Evolutionary conservation across 2,888 invertebrate species (phyloP).

Genomic region (Hyppa rectilinea): DNA sequence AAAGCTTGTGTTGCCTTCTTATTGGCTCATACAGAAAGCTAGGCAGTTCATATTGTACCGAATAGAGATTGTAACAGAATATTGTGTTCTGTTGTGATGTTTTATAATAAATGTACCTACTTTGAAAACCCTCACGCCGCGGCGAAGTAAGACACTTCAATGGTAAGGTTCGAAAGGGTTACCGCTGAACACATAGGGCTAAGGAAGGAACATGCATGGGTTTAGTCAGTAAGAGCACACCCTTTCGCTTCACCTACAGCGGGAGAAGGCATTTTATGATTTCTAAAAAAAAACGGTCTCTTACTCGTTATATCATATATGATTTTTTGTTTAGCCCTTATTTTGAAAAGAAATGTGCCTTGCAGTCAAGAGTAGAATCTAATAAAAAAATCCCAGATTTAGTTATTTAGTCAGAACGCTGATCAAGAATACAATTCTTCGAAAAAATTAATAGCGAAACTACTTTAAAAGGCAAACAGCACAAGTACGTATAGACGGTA

Average conservation of each 20-base stretch:
- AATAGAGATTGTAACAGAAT: neutral
- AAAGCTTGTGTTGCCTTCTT: neutral
- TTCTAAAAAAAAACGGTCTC: too few species aligned
- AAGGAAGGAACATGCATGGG: too few species aligned
- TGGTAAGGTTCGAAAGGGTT: too few species aligned
- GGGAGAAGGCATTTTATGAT: too few species aligned
- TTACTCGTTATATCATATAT: too few species aligned
- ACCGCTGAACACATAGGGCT: too few species aligned
- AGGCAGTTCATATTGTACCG: neutral
- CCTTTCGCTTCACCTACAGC: too few species aligned
- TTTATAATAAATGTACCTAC: neutral
- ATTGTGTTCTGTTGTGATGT: neutral
- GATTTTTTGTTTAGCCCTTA: too few species aligned
- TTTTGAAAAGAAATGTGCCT: neutral
- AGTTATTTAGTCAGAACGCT: neutral
- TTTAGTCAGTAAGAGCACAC: too few species aligned
- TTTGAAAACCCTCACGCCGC: neutral
- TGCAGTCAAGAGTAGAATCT: neutral
- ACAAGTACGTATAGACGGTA: conserved; percentile 55
- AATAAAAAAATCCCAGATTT: neutral
- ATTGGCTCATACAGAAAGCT: neutral
- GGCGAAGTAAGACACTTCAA: too few species aligned
- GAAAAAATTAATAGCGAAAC: conserved; percentile 40
- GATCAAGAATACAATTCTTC: conserved; percentile 29
- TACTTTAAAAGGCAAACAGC: conserved; percentile 48